A percentile compares a stretch with the other conserved stretches of the same genome.
Evolutionary conservation across 2,797 vertebrate genomes (phyloP).

Genomic region (Gallirallus australis): DNA sequence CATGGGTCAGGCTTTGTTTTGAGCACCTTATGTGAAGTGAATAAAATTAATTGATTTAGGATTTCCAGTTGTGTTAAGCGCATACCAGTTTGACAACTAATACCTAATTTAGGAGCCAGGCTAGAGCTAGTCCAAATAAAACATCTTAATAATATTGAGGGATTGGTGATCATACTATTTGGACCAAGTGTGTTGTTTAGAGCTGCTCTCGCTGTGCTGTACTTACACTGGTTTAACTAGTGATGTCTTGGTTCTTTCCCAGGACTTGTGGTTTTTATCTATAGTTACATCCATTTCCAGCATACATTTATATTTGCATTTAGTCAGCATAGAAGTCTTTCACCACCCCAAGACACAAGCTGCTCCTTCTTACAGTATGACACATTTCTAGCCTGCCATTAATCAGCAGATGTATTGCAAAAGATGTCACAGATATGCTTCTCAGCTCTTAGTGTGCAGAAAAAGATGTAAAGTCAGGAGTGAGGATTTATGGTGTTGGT

Average conservation of each 20-base stretch:
- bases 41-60: background rate
- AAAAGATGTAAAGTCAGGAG: background rate
- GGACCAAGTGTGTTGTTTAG: background rate
- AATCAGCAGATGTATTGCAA: background rate
- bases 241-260: background rate
- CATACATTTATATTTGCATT: background rate
- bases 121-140: background rate
- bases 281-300: background rate
- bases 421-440: background rate
- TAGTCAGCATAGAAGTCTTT: background rate
- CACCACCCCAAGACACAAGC: accelerated
- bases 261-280: background rate
- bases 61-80: background rate
- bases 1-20: background rate
- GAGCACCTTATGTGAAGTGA: background rate
- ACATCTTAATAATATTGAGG: background rate
- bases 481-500: background rate
- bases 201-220: background rate
- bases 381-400: accelerated
- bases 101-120: background rate
- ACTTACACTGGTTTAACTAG: background rate
- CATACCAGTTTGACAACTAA: background rate
- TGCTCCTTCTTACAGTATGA: background rate
- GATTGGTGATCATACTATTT: background rate
- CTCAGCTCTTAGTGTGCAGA: background rate